Percentiles rank a stretch among this genome's conserved stretches.
These are phyloP conservation scores for Oreortyx pictus DNA, from an alignment of 2,797 vertebrate genomes.

Conservation along the genomic window DNA sequence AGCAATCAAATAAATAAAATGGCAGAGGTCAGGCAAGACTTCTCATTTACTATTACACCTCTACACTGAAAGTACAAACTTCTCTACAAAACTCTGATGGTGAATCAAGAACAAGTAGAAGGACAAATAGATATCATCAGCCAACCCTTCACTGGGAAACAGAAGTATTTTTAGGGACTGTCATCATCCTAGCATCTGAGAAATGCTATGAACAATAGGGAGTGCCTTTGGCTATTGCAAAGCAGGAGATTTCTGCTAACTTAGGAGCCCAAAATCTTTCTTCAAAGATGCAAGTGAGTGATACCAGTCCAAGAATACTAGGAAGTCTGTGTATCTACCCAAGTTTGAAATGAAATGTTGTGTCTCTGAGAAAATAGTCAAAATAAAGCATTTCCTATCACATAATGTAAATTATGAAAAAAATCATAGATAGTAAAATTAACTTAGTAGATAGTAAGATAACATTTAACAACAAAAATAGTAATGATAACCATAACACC, in stretches of 20 bases:
- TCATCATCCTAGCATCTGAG: not conserved
- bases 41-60: not conserved
- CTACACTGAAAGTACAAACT: not conserved
- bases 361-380: not conserved
- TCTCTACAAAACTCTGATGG: not conserved
- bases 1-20: not conserved
- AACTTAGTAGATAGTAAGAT: not conserved
- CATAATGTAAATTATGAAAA: not conserved
- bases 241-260: constrained; percentile 17
- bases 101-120: not conserved
- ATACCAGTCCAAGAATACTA: not conserved
- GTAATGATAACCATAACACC: not conserved
- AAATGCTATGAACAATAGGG: constrained; percentile 12
- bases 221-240: not conserved
- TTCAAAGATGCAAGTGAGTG: not conserved
- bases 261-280: not conserved
- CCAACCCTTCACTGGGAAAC: not conserved
- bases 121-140: not conserved
- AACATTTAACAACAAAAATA: not conserved
- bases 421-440: not conserved
- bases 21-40: not conserved
- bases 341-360: not conserved
- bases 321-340: not conserved
- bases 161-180: not conserved
- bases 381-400: not conserved